Percentiles rank a stretch among this genome's conserved stretches.
Evolutionary conservation across 2,888 invertebrate species (phyloP).

Genomic region (Drosophila kambysellisi): DNA sequence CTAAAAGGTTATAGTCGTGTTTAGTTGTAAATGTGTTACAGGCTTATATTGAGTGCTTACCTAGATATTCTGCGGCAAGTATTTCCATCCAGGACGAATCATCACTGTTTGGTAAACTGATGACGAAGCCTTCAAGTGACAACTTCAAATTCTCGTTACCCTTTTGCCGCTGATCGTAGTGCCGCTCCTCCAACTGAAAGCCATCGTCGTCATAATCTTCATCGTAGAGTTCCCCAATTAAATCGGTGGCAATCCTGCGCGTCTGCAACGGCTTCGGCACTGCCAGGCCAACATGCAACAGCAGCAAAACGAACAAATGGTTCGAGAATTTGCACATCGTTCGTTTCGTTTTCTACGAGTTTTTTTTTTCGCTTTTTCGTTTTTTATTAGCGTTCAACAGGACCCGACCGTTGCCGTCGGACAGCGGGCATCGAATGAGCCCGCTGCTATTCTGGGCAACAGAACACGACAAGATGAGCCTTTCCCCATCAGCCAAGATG

Average conservation of each 20-base stretch:
- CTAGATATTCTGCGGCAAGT: slow-evolving; percentile 56
- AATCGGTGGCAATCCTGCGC: slow-evolving; percentile 49
- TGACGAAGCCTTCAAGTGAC: slow-evolving; percentile 86
- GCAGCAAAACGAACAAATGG: slow-evolving; percentile 80
- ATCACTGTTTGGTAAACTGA: slow-evolving; percentile 70
- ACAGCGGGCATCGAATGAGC: slow-evolving; percentile 65
- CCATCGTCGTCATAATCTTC: slow-evolving; percentile 66
- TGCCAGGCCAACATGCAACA: slow-evolving; percentile 51
- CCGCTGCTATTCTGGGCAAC: slow-evolving; percentile 28
- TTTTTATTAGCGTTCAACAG: slow-evolving; percentile 27
- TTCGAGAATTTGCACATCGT: slow-evolving; percentile 84
- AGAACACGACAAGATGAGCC: slow-evolving; percentile 44
- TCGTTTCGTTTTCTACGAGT: slow-evolving; percentile 41
- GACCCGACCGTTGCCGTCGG: slow-evolving; percentile 66
- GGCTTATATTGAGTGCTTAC: slow-evolving; percentile 30
- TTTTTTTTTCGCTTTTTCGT: slow-evolving; percentile 6
- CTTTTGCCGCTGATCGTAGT: slow-evolving; percentile 92
- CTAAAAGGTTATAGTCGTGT: slow-evolving; percentile 16
- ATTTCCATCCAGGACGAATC: slow-evolving; percentile 50
- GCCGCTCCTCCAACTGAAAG: slow-evolving; percentile 83
- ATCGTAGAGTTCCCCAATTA: slow-evolving; percentile 61
- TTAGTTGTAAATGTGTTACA: neutral
- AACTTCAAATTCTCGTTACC: slow-evolving; percentile 91
- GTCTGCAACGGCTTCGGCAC: slow-evolving; percentile 41
- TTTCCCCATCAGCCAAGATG: slow-evolving; percentile 19